Percentiles rank a stretch among this genome's conserved stretches.
Evolutionary conservation across 2,888 invertebrate species (phyloP).

Genomic region (Argyra leucocephala): DNA sequence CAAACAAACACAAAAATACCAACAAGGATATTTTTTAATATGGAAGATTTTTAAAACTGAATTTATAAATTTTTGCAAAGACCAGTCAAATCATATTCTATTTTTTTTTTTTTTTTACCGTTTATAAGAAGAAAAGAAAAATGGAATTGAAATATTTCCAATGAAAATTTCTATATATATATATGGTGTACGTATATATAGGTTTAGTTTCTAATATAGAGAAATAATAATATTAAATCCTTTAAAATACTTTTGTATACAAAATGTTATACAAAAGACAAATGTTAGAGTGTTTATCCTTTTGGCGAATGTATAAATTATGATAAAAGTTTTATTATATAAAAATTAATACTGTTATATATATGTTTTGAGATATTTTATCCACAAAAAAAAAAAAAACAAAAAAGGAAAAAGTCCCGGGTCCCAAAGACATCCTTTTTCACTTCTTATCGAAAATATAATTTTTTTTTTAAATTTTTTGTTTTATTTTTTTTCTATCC

Average conservation of each 20-base stretch:
- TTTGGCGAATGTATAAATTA: constrained; percentile 4
- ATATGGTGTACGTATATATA: no score
- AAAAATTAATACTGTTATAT: not conserved
- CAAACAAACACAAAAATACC: not conserved
- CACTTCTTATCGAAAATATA: no score
- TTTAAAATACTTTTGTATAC: no score
- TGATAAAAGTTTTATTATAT: constrained; percentile 3
- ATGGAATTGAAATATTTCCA: not conserved
- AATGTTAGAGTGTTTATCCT: not conserved
- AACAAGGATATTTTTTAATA: not conserved
- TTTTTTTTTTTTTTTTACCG: not conserved
- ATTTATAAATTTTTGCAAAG: no score
- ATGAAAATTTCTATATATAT: not conserved
- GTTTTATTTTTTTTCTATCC: no score
- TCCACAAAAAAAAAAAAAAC: not conserved
- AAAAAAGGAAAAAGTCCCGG: no score
- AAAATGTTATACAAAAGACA: not conserved
- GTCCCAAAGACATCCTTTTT: no score
- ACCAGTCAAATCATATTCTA: not conserved
- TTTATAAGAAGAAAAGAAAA: no score
- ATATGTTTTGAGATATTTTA: not conserved
- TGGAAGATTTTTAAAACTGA: not conserved
- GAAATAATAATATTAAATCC: not conserved
- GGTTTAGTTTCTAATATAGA: not conserved
- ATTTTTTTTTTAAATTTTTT: no score